Evolutionary conservation across 2,113 vertebrate species (phyloP), one percentile per base, ranked within the genome.

Genomic region (Mirza zaza): DNA sequence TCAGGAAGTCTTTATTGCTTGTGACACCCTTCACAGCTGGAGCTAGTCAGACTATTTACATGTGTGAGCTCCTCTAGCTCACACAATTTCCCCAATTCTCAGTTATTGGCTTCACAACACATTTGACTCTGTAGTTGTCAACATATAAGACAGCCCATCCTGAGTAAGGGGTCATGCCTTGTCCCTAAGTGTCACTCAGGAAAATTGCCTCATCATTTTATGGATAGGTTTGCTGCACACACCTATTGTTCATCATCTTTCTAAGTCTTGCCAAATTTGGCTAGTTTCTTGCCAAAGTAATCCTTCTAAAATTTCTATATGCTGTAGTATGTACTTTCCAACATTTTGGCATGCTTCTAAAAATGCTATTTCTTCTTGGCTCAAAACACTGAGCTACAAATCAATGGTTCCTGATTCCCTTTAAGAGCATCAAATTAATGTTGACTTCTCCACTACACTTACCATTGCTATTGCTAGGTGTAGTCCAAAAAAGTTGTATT

Each of bases 291-390:
- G 48, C 39, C 32, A 94, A n/a, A 81, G 13, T 59, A 73, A 91
- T 81, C 34, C 4, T 1, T 61, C 32, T 84, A 76, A 75, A 94
- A 85, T 97, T 65, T 87, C 39, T 61, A 20, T 61, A 61, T 94
- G 5, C 9, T 45, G 6, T 34, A 45, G 23, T 25, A 85, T 65
- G 13, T 45, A 65, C 27, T 91, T 93, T 71, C 80, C 45, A 80
- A 77, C 32, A 76, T 45, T 91, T 68, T 65, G 57, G 42, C 76
- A 70, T 90, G 12, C 48, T 92, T 90, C 32, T 82, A 87, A 73
- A 89, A 92, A 52, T 65, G 21, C 57, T 94, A 65, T 90, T 92
- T 92, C 32, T 82, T 7, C 7, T 77, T 95, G 82, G 36, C 80
- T 95, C 36, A 87, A 36, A 68, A 42, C 5, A 87, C 23, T 17